A percentile compares a stretch with the other conserved stretches of the same genome.
Evolutionary conservation across 2,888 invertebrate genomes (phyloP).

Genomic region (Plebejus melissa): DNA sequence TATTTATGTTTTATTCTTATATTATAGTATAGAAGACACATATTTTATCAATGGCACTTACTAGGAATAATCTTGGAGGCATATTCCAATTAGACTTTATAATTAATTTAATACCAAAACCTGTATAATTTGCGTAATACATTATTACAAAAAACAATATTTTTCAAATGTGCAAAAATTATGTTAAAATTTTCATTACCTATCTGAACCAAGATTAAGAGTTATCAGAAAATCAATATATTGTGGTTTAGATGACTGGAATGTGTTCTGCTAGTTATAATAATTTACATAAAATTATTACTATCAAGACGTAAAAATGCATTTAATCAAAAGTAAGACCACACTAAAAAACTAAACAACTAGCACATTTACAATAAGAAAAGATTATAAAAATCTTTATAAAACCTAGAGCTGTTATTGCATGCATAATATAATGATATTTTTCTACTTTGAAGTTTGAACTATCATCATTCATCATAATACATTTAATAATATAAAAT

Average conservation of each 20-base stretch:
- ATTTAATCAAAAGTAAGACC: not conserved
- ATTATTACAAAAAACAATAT: not conserved
- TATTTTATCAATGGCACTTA: conserved; percentile 16
- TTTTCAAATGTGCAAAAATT: not conserved
- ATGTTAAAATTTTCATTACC: not conserved
- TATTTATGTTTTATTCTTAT: not conserved
- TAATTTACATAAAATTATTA: not conserved
- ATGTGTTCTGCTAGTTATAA: not conserved
- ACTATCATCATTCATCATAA: not conserved
- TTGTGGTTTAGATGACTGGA: not conserved
- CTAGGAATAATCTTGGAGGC: conserved; percentile 18
- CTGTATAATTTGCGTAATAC: not conserved
- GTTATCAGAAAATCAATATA: not conserved
- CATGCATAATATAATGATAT: not conserved
- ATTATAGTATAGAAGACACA: not conserved
- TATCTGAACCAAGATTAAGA: not conserved
- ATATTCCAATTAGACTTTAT: not conserved
- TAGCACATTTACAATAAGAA: too few species aligned
- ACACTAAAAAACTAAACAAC: not conserved
- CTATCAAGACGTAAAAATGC: not conserved
- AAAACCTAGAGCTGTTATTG: not conserved
- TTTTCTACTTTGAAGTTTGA: not conserved
- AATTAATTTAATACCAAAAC: not conserved
- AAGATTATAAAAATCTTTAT: not conserved
- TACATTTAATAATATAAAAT: not conserved